Base-by-base conservation (phyloP, 35 echinoderm and acorn worm species). In the Holothuria glaberrima region DNA sequence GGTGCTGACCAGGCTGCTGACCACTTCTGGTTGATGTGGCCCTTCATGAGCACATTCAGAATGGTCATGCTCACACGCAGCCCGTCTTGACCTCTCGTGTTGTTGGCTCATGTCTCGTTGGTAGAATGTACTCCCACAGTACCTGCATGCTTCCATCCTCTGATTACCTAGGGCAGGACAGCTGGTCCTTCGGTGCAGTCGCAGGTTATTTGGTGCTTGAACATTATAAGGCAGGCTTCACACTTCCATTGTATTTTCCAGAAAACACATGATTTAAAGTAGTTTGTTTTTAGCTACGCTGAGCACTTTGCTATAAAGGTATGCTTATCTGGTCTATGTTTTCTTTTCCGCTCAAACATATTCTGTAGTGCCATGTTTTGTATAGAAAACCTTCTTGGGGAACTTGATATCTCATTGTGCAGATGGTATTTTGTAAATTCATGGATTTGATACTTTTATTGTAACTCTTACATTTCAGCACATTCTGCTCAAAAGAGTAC, bases 11-110 rank as follows among this genome's bases (percentile, higher is more conserved):
- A 1, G n/a, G 64, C 64, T 68, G 30, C 64, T 68, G 30, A 19
- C 64, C 64, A 32, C 64, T 68, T 68, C 64, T 19, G 22, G 64
- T 68, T 68, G 64, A 19, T 68, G 64, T 32, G 64, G 64, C 30
- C 30, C 64, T 68, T 14, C 22, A 19, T 68, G 64, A 68, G 64
- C 22, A 24, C 22, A 19, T 25, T 68, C 64, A 4, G 64, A 26
- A 0, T 68, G 64, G 64, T 68, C 64, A 20, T 32, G 64, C 64
- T 65, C 61, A 65, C 61, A 16, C 27, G 3, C 61, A 68, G 30
- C 6, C 64, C 30, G 5, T 68, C 17, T 24, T 10, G 5, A 68
- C 13, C 64, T 24, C 22, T 68, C 64, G 22, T 68, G 64, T 1
- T 19, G 22, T 68, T 68, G 64, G 64, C 64, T 10, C 1, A 26